Evolutionary conservation across 2,113 vertebrate species (phyloP), one percentile per base, ranked within the genome.

Genomic region (Willisornis vidua): DNA sequence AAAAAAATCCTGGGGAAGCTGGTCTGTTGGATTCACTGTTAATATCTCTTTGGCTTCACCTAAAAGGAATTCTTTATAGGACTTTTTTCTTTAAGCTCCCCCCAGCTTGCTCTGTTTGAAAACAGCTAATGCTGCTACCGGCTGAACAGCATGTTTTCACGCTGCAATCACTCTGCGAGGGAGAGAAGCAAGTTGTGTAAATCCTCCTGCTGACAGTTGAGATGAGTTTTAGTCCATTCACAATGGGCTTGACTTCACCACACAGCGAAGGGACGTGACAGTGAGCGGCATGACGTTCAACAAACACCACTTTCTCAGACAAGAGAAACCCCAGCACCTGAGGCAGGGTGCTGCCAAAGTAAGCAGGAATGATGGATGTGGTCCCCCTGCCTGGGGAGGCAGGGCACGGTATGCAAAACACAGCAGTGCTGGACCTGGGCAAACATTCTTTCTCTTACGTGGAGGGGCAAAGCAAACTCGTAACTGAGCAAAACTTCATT

Each of bases 21-120:
- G 19, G 37, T 84, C 85, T 93, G 45, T 93, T 90, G 75, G 79
- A 94, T 96, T 97, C 93, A 85, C 85, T 81, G 85, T 93, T 92
- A 96, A 93, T 65, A 87, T 89, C 73, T 92, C 61, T 89, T 95
- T 96, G 95, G 88, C 88, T 89, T 96, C 63, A 61, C 55, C 84
- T 91, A 48, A 96, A 97, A 97, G 46, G 90, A 95, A 95, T 92
- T 85, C 80, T 88, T 94, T 82, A 39, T 67, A 87, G n/a, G 76
- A 37, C 10, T 46, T 82, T 85, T 76, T 83, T 24, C 39, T 77
- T 68, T 46, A 85, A 68, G n/a, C 20, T 25, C 22, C 39, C 9
- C 51, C 29, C 41, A 29, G 18, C 57, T 85, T 58, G 79, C 67
- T 37, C 24, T 45, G n/a, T 92, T 93, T 94, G 86, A 91, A 96